A percentile compares a stretch with the other conserved stretches of the same genome.
Evolutionary conservation across 1,140 invertebrate species (phyloP).

Genomic region (Drosophila sturtevanti): DNA sequence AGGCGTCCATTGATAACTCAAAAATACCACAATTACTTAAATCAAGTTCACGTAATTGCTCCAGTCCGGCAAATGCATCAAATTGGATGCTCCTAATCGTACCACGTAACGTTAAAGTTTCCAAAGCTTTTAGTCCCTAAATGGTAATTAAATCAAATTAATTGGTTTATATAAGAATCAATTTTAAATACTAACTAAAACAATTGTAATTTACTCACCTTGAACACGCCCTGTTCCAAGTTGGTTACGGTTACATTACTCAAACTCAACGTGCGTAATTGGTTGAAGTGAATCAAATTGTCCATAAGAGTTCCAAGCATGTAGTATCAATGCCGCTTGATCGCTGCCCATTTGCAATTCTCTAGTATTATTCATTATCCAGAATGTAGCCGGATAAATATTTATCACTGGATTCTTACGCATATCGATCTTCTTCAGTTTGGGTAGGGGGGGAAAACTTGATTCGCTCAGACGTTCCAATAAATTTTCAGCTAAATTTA

Average conservation of each 20-base stretch:
- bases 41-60: constrained; percentile 85
- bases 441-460: constrained; percentile 88
- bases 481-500: constrained; percentile 87
- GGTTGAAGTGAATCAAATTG: constrained; percentile 86
- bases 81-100: constrained; percentile 86
- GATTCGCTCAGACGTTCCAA: constrained; percentile 87
- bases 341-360: constrained; percentile 85
- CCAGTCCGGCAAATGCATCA: constrained; percentile 87
- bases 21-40: constrained; percentile 86
- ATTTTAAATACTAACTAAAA: neutral
- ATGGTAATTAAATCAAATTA: neutral
- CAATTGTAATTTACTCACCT: constrained; percentile 33
- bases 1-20: constrained; percentile 87
- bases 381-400: constrained; percentile 88
- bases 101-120: constrained; percentile 82
- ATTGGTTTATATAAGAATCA: neutral
- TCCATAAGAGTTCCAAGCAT: constrained; percentile 83
- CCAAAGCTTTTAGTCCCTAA: constrained; percentile 75
- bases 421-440: constrained; percentile 85
- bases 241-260: constrained; percentile 84
- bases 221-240: constrained; percentile 86
- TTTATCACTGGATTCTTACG: constrained; percentile 87
- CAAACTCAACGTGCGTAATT: constrained; percentile 84
- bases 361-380: constrained; percentile 87
- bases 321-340: constrained; percentile 84